Evolutionary conservation across 1,140 invertebrate genomes (phyloP).

Genomic region (Papilio helenus): DNA sequence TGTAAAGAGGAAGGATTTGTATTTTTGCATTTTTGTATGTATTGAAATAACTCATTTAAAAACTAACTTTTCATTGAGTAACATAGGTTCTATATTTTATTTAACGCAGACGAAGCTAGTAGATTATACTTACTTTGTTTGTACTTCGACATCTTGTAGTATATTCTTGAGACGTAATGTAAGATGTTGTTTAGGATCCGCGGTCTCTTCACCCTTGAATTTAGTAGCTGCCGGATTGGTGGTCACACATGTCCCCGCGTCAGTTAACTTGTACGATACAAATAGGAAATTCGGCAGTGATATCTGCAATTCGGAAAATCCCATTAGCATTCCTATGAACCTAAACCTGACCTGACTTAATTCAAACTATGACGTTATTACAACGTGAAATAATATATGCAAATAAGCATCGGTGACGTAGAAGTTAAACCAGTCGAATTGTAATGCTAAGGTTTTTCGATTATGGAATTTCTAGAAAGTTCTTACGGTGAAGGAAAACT

Average conservation of each 20-base stretch:
- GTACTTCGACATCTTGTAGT: constrained; percentile 96
- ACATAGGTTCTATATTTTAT: too few relatives aligned
- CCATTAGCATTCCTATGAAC: neutral
- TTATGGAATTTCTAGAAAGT: too few relatives aligned
- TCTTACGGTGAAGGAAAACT: too few relatives aligned
- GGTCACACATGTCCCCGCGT: constrained; percentile 89
- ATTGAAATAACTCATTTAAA: too few relatives aligned
- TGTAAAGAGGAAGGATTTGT: too few relatives aligned
- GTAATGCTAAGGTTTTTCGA: too few relatives aligned
- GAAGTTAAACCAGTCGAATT: neutral
- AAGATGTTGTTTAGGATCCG: constrained; percentile 87
- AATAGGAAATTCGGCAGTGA: constrained; percentile 95
- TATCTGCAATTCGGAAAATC: constrained; percentile 83
- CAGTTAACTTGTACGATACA: constrained; percentile 92
- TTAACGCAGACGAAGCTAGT: too few relatives aligned
- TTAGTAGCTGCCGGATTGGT: constrained; percentile 88
- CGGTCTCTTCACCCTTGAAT: constrained; percentile 84
- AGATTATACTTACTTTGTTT: constrained; percentile 85
- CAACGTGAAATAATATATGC: neutral
- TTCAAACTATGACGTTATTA: neutral
- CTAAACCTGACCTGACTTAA: neutral
- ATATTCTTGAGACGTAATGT: constrained; percentile 87
- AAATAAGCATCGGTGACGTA: neutral
- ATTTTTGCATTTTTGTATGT: too few relatives aligned
- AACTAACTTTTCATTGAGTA: too few relatives aligned